These are phyloP conservation scores for Lepidocolaptes lacrymiger DNA, from an alignment of 2,797 vertebrate species.

Conservation along the genomic window DNA sequence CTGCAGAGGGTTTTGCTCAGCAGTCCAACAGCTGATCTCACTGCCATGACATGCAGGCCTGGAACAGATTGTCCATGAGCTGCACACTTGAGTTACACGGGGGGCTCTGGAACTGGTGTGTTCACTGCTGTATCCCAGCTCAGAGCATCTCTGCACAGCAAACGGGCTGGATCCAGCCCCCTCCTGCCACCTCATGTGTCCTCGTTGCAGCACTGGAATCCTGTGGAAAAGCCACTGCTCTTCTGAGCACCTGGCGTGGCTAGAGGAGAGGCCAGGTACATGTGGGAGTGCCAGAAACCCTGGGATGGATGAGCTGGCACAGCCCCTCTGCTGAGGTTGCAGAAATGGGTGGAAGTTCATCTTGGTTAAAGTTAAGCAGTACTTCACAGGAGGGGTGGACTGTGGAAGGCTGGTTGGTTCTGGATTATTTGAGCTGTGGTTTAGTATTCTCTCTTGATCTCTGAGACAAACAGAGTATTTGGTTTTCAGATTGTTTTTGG, in stretches of 20 bases:
- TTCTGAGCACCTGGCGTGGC: not conserved
- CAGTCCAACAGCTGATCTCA: conserved; percentile 46
- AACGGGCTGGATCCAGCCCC: not conserved
- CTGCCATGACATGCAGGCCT: conserved; percentile 26
- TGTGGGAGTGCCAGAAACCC: not conserved
- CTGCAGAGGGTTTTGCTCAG: conserved; percentile 1
- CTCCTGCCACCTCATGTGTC: not conserved
- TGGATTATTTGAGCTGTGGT: not conserved
- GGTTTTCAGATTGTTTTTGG: not conserved
- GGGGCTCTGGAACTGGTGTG: not conserved
- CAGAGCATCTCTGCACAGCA: not conserved
- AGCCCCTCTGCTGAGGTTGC: not conserved
- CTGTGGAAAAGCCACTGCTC: not conserved
- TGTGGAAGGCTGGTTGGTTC: not conserved
- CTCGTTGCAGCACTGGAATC: not conserved
- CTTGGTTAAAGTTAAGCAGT: not conserved
- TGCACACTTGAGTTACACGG: not conserved
- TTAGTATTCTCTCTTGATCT: not conserved
- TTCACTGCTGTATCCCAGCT: not conserved
- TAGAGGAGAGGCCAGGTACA: not conserved
- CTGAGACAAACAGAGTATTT: not conserved
- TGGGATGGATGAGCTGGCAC: not conserved
- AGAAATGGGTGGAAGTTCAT: not conserved
- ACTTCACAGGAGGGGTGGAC: not conserved
- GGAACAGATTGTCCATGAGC: conserved; percentile 11